A percentile compares a stretch with the other conserved stretches of the same genome.
Conservation (phyloP, 2,797 vertebrate genomes). For the Tadarida brasiliensis region DNA sequence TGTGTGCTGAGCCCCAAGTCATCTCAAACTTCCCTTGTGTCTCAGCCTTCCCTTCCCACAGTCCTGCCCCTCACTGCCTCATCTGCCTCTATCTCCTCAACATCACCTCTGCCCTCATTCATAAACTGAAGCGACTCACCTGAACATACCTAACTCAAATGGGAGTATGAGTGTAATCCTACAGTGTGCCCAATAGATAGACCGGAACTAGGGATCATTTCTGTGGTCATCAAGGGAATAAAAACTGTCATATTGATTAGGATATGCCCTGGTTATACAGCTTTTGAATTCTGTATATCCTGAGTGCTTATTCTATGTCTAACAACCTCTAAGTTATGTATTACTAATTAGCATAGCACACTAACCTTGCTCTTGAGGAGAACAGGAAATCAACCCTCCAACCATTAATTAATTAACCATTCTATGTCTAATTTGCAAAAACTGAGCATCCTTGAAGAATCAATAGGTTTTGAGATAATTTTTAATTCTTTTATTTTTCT, state of each 20-base stretch:
- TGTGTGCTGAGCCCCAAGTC: too few species aligned
- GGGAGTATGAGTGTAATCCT: fast-evolving
- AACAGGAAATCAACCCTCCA: neutral
- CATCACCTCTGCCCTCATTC: neutral
- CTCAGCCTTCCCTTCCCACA: too few species aligned
- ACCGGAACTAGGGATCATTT: fast-evolving
- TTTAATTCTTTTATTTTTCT: neutral
- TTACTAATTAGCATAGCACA: neutral
- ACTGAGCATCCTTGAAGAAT: neutral
- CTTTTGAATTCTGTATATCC: neutral
- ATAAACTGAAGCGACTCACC: neutral
- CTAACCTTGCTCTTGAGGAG: neutral
- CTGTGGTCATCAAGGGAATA: neutral
- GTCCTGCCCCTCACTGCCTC: too few species aligned
- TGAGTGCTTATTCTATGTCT: neutral
- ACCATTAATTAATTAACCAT: neutral
- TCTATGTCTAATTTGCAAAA: neutral
- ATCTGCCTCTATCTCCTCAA: too few species aligned
- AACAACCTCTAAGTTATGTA: neutral
- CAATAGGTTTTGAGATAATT: neutral
- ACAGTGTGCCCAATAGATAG: neutral
- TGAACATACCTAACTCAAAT: neutral
- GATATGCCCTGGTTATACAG: neutral
- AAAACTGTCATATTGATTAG: neutral
- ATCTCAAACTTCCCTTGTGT: too few species aligned